Conservation (phyloP, 2,888 invertebrate species). For the Drosophila suboccidentalis region DNA sequence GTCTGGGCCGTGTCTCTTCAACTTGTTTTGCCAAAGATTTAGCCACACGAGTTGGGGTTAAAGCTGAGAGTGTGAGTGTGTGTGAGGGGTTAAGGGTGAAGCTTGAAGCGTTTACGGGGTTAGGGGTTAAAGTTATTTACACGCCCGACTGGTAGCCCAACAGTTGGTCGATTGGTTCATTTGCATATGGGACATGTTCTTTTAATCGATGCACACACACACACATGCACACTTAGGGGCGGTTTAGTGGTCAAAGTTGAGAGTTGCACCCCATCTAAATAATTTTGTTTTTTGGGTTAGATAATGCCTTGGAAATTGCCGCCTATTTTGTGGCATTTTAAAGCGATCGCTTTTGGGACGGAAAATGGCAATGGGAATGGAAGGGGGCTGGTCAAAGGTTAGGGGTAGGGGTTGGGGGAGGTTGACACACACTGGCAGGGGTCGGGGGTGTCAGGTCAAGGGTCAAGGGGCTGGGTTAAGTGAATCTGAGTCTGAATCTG, state of each 20-base stretch:
- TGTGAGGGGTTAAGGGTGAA: slow-evolving; percentile 14
- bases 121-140: slow-evolving; percentile 40
- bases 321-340: slow-evolving; percentile 72
- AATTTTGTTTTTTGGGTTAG: slow-evolving; percentile 25
- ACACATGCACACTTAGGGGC: slow-evolving; percentile 1
- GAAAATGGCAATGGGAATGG: slow-evolving; percentile 36
- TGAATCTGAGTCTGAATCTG: background rate
- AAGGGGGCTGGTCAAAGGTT: slow-evolving; percentile 23
- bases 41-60: slow-evolving; percentile 53
- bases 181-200: slow-evolving; percentile 64
- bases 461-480: slow-evolving; percentile 39
- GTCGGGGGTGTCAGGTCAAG: slow-evolving; percentile 33
- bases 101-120: slow-evolving; percentile 10
- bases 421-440: background rate
- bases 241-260: slow-evolving; percentile 27
- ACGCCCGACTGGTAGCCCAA: slow-evolving; percentile 45
- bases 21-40: slow-evolving; percentile 76
- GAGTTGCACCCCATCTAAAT: slow-evolving; percentile 33
- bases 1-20: slow-evolving; percentile 76
- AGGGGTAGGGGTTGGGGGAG: background rate
- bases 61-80: slow-evolving; percentile 7
- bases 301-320: slow-evolving; percentile 71
- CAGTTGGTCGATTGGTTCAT: slow-evolving; percentile 62
- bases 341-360: slow-evolving; percentile 72
- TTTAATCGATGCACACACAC: slow-evolving; percentile 53